A percentile compares a stretch with the other conserved stretches of the same genome.
phyloP scores from a whole-genome alignment of 2,113 vertebrate genomes.

The Hipposideros armiger region DNA sequence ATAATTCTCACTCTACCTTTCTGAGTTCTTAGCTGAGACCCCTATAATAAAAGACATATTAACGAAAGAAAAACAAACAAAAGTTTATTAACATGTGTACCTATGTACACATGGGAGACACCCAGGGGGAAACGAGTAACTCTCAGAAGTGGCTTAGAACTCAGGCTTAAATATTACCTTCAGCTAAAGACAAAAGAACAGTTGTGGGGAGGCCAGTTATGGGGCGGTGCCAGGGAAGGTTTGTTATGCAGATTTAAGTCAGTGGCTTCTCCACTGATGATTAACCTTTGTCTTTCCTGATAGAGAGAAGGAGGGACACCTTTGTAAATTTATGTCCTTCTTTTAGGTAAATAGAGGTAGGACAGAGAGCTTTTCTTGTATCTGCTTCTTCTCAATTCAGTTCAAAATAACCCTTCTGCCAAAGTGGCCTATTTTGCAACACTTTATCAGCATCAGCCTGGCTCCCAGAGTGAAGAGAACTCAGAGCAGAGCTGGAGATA shows the following conservation, averaged over 20 bases:
- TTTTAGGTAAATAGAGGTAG: neutral
- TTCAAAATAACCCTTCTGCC: neutral
- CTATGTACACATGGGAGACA: neutral
- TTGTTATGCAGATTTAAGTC: neutral
- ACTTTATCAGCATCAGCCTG: neutral
- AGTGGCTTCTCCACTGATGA: neutral
- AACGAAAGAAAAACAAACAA: neutral
- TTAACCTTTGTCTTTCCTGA: neutral
- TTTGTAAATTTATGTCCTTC: neutral
- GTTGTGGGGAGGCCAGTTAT: neutral
- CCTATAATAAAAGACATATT: neutral
- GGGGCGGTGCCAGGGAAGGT: neutral
- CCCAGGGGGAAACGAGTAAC: neutral
- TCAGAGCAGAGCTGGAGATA: neutral
- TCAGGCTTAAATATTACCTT: conserved; percentile 32
- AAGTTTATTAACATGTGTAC: neutral
- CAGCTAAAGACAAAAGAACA: neutral
- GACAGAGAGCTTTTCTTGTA: neutral
- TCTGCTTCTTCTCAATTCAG: neutral
- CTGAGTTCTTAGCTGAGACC: neutral
- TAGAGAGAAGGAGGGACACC: neutral
- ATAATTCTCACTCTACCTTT: neutral
- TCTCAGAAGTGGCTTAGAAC: neutral
- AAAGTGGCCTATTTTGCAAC: neutral
- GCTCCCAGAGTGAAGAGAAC: neutral